Percentiles rank a stretch among this genome's conserved stretches.
Conservation (phyloP, 2,888 invertebrate genomes). For the Meliscaeva auricollis region DNA sequence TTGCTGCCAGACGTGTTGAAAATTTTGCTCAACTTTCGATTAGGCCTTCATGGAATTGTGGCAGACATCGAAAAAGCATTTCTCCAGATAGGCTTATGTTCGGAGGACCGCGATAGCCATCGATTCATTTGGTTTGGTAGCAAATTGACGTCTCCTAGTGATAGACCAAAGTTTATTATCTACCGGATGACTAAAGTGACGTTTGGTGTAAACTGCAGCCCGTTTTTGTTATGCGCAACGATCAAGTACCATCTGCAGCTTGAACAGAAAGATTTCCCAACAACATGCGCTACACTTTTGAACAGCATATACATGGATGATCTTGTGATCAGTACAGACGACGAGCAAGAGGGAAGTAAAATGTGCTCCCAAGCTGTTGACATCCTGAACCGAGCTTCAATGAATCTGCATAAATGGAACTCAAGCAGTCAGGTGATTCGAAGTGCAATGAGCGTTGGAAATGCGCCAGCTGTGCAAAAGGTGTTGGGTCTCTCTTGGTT, state of each 20-base stretch:
- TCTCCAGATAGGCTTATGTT: not conserved
- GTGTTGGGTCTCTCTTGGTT: slow-evolving; percentile 23
- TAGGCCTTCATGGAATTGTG: slow-evolving; percentile 25
- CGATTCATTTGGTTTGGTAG: slow-evolving; percentile 30
- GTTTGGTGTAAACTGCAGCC: slow-evolving; percentile 42
- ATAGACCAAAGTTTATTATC: not conserved
- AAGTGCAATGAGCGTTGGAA: not conserved
- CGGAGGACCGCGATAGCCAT: slow-evolving; percentile 28
- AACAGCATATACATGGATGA: slow-evolving; percentile 43
- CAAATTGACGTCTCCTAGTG: not conserved
- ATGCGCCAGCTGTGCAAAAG: slow-evolving; percentile 13
- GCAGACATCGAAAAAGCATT: slow-evolving; percentile 34
- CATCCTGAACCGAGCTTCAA: slow-evolving; percentile 8
- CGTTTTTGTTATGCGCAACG: slow-evolving; percentile 22
- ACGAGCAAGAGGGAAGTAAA: not conserved
- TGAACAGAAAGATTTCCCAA: not conserved
- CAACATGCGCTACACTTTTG: not conserved
- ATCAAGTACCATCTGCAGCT: not conserved
- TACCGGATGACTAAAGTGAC: slow-evolving; percentile 36
- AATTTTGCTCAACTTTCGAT: slow-evolving; percentile 31
- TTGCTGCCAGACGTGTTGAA: slow-evolving; percentile 45
- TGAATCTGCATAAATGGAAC: slow-evolving; percentile 35
- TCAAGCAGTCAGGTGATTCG: slow-evolving; percentile 20
- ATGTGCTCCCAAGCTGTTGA: slow-evolving; percentile 1
- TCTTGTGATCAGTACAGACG: not conserved